A percentile compares a stretch with the other conserved stretches of the same genome.
Conservation (phyloP, 2,888 invertebrate species). For the Candidula unifasciata region DNA sequence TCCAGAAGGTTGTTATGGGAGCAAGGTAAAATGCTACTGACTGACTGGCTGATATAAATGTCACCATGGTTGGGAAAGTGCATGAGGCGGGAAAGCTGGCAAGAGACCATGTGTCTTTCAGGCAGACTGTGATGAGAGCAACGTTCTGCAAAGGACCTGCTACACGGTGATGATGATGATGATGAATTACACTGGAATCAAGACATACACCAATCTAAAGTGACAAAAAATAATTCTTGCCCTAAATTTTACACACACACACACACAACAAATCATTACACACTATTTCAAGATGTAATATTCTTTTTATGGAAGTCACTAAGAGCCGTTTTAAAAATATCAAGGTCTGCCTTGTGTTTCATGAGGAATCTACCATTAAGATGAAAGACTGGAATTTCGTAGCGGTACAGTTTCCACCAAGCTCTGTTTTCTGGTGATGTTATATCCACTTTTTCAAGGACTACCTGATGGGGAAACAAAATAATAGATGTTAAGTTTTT, state of each 20-base stretch:
- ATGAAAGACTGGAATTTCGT: conserved; percentile 93
- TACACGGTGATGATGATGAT: no score
- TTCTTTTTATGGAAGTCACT: neutral
- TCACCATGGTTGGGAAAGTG: no score
- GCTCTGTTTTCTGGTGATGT: conserved; percentile 85
- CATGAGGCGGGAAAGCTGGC: no score
- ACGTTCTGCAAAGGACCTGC: no score
- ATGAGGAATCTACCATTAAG: conserved; percentile 87
- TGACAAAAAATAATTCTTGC: neutral
- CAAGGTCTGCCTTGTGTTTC: conserved; percentile 76
- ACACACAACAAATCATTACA: neutral
- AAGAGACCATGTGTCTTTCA: no score
- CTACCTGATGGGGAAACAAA: conserved; percentile 78
- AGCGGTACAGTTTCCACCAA: conserved; percentile 86
- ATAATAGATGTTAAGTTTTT: neutral
- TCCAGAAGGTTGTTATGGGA: no score
- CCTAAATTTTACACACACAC: neutral
- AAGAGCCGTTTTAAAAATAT: conserved; percentile 31
- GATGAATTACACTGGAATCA: no score
- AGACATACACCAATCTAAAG: neutral
- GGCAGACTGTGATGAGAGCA: no score
- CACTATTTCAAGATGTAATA: neutral
- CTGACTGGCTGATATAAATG: no score
- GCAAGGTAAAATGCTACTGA: no score
- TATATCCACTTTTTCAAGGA: conserved; percentile 87